These are phyloP conservation scores for Neocloeon triangulifer DNA, from an alignment of 1,140 invertebrate genomes.

Conservation along the genomic window DNA sequence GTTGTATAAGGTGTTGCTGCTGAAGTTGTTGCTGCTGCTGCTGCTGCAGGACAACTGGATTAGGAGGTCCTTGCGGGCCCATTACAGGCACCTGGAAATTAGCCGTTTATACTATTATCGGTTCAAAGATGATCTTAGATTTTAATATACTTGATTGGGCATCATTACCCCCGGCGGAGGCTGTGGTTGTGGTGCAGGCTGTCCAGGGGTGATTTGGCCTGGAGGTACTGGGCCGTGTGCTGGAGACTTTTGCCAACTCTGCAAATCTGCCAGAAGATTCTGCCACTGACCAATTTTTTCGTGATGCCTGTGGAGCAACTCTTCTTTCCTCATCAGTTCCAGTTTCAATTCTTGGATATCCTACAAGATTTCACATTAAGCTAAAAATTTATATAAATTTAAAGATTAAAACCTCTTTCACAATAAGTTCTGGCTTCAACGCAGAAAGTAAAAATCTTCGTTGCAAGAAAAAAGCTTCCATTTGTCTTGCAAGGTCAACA, in stretches of 20 bases:
- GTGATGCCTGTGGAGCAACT: constrained; percentile 67
- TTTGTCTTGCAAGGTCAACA: constrained; percentile 71
- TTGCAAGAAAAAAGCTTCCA: constrained; percentile 86
- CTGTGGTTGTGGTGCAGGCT: constrained; percentile 7
- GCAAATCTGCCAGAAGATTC: constrained; percentile 51
- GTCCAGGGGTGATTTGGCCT: constrained; percentile 11
- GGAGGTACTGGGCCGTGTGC: constrained; percentile 21
- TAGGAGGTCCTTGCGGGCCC: constrained; percentile 3
- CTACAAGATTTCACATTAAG: constrained; percentile 12
- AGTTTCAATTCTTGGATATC: constrained; percentile 64
- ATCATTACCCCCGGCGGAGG: constrained; percentile 1
- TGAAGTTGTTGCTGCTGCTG: constrained; percentile 23
- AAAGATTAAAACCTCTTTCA: constrained; percentile 43
- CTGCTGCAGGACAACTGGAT: constrained; percentile 12
- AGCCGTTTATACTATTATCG: constrained; percentile 2
- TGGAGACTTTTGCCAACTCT: constrained; percentile 25
- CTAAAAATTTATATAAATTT: constrained; percentile 4
- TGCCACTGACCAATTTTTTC: constrained; percentile 82
- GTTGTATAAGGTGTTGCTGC: constrained; percentile 23
- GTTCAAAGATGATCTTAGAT: neutral
- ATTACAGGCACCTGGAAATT: constrained; percentile 7
- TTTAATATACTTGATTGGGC: neutral
- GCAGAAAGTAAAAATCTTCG: constrained; percentile 74
- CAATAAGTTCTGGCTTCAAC: constrained; percentile 71
- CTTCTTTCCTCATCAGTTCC: constrained; percentile 68